Base-by-base conservation (phyloP, 2,888 invertebrate species). In the Drosophila flavopinicola region DNA sequence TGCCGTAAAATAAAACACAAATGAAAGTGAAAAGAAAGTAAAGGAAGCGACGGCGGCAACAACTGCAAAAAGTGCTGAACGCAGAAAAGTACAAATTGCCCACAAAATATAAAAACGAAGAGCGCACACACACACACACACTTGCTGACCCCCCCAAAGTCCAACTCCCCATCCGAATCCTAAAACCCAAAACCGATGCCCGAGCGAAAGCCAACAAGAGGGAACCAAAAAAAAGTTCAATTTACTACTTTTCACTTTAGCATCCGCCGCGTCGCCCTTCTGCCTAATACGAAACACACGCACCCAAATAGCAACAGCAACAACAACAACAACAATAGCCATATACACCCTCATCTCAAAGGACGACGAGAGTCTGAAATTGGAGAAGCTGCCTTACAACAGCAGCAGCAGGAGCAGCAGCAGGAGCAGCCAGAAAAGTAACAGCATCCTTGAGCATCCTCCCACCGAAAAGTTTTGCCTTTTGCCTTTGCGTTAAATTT, bases 211-310 rank as follows among this genome's bases (percentile, higher is more conserved):
- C 76, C 72, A 71, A 71, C 35, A 11, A 38, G 25, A 42, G 47
- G 33, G 37, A 53, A 56, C 52, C 70, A 58, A 66, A 72, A 64
- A 73, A 87, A 87, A 84, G 78, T 88, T 85, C 86, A 85, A 89
- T 87, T 88, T 88, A 85, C 88, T 87, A 87, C 88, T 88, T 89
- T 87, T 87, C 88, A 87, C 86, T 88, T 83, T 78, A 66, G 78
- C 85, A 88, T 87, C 74, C 68, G 72, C 44, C 54, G 65, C 76
- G 32, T 44, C 71, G 51, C 56, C 56, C 64, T 44, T 56, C 38
- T 51, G 48, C 51, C 66, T 56, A 75, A 69, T 66, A 76, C 61
- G 35, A 65, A 59, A 51, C 73, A 84, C 68, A 67, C 85, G 68
- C 77, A 66, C 56, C 69, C 64, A 65, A 61, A 71, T 23, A 45